Base-by-base conservation (phyloP, 1,140 invertebrate species). In the Neodiprion lecontei region DNA sequence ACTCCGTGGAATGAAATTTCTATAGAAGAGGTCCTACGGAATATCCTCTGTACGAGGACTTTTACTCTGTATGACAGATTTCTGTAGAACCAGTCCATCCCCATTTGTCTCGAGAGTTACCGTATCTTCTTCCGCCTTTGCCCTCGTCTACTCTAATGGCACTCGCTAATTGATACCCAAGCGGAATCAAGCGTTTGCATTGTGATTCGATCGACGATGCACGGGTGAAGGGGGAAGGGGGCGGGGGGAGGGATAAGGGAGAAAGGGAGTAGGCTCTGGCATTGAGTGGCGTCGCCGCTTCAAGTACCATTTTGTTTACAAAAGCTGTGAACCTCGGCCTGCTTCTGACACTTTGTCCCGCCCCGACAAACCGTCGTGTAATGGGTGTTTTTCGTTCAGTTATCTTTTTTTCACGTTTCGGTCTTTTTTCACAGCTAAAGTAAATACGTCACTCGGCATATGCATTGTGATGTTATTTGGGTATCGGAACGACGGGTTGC, bases 131-230 rank as follows among this genome's bases (percentile, higher is more conserved):
- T 69, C 40, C 61, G 69, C 71, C 69, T 48, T n/a, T 17, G 48
- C 67, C 53, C 69, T 72, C 66, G 53, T 78, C 72, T 79, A 75
- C 66, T 70, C 72, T 75, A 77, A 76, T 81, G 76, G 73, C 28
- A 69, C 66, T 77, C 76, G 81, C 82, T 87, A 88, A 88, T 88
- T 88, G 88, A 88, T 88, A 86, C 86, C 85, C 76, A 76, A 72
- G 78, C 74, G 72, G 84, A 87, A 88, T 88, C 85, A 84, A 88
- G 86, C 88, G 86, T 88, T 88, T 87, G 84, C 79, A 85, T 87
- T 85, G 83, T 84, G 76, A 76, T 61, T 67, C 72, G 72, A 48
- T 40, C 28, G 28, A 40, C 28, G 28, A 3, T 40, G 28, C 28
- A 1, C 5, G 28, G 28, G 28, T 40, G 28, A 40, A 40, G 28